Base-by-base conservation (phyloP, 2,888 invertebrate genomes). In the Uloborus plumipes region DNA sequence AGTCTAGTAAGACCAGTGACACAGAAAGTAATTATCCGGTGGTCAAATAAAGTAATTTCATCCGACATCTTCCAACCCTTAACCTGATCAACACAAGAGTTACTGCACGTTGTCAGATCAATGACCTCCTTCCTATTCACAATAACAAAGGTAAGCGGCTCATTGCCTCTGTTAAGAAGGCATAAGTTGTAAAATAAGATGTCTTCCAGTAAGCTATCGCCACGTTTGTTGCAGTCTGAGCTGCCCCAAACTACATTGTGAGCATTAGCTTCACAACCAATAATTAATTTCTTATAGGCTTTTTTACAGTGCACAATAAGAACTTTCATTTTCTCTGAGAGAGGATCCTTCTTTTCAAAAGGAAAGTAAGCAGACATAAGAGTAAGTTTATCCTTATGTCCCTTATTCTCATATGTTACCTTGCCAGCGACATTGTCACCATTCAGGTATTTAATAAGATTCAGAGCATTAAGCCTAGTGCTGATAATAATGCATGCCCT, bases 1-100 rank as follows among this genome's bases (percentile, higher is more conserved):
- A n/a, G n/a, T n/a, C n/a, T n/a, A n/a, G n/a, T n/a, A n/a, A n/a
- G n/a, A n/a, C n/a, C n/a, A n/a, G n/a, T n/a, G n/a, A n/a, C n/a
- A n/a, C n/a, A n/a, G n/a, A n/a, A n/a, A n/a, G n/a, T n/a, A n/a
- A n/a, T n/a, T n/a, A n/a, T n/a, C 11, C 47, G 31, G 18, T 64
- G 64, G 31, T 64, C 64, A 11, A 39, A 64, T n/a, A 64, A 47
- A 39, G 64, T 64, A 26, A 39, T 64, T 47, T 64, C 64, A 64
- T 64, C 31, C 2, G 64, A 31, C 16, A 64, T 14, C 47, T 64
- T 64, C 31, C 64, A 64, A 64, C 31, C 61, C 2, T 13, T 61
- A 15, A 64, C 31, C 16, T 2, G 6, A 26, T 26, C 15, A 64
- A n/a, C 7, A 6, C 4, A 39, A 22, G 1, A 20, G 18, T 14